These are phyloP conservation scores for Alexandromys oeconomus DNA, from an alignment of 2,797 vertebrate species.

Conservation along the genomic window DNA sequence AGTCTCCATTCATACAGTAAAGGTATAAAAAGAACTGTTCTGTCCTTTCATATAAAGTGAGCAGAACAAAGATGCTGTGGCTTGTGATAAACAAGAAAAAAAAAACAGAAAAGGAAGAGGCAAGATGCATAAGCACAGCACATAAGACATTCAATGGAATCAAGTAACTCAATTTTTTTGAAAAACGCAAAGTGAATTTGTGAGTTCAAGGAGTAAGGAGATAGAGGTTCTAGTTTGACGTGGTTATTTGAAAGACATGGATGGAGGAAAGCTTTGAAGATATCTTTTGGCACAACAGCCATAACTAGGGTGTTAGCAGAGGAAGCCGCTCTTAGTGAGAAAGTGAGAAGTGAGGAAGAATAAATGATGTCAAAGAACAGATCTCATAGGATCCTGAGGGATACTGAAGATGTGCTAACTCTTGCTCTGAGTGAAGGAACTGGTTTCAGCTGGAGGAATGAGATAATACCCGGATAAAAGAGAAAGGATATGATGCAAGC, in stretches of 20 bases:
- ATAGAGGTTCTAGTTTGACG: background rate
- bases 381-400: background rate
- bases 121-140: background rate
- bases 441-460: background rate
- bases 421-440: background rate
- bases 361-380: background rate
- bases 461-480: background rate
- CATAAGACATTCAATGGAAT: background rate
- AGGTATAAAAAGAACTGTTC: background rate
- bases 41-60: background rate
- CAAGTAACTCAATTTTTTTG: background rate
- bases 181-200: background rate
- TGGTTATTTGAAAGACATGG: background rate
- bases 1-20: background rate
- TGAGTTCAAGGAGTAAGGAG: background rate
- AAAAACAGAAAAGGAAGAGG: background rate
- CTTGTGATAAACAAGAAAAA: background rate
- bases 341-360: background rate
- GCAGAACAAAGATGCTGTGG: background rate
- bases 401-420: background rate
- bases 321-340: background rate
- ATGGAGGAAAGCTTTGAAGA: background rate
- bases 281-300: background rate
- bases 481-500: fast-evolving
- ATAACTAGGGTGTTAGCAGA: background rate